Evolutionary conservation across 2,888 invertebrate species (phyloP).

Genomic region (Seladonia tumulorum): DNA sequence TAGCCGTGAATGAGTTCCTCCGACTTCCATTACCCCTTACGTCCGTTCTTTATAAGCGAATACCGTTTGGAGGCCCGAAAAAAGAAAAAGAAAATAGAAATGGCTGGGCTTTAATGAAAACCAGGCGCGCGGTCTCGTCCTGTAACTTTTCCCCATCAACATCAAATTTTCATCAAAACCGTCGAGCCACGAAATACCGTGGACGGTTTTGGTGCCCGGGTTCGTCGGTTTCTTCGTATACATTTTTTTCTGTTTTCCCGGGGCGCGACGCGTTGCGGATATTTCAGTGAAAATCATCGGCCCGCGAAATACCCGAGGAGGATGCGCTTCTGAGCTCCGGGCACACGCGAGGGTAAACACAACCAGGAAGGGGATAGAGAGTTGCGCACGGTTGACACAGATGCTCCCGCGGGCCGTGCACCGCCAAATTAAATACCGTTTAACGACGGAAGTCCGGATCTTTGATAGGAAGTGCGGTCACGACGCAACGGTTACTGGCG

Average conservation of each 20-base stretch:
- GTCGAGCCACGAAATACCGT: conserved; percentile 18
- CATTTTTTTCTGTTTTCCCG: not conserved
- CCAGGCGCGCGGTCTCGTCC: not conserved
- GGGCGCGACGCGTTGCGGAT: not conserved
- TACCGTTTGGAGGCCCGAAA: not conserved
- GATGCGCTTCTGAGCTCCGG: not conserved
- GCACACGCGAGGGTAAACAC: conserved; percentile 15
- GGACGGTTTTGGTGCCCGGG: not conserved
- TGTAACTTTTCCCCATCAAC: conserved; percentile 9
- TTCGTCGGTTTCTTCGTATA: not conserved
- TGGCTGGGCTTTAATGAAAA: conserved; percentile 15
- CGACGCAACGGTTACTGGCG: conserved; percentile 63
- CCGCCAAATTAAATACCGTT: conserved; percentile 66
- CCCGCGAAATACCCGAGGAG: conserved; percentile 20
- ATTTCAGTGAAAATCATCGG: conserved; percentile 22
- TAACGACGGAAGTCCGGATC: conserved; percentile 69
- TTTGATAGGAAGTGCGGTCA: conserved; percentile 65
- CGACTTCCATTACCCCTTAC: conserved; percentile 1
- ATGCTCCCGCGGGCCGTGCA: conserved; percentile 43
- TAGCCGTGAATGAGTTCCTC: conserved; percentile 9
- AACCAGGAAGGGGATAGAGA: conserved; percentile 33
- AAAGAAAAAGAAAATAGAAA: not conserved
- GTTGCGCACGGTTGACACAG: conserved; percentile 29
- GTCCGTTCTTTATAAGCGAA: conserved; percentile 9
- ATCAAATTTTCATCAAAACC: conserved; percentile 27